Evolutionary conservation across 2,888 invertebrate species (phyloP), one percentile per base, ranked within the genome.

Genomic region (Agrilus mali): DNA sequence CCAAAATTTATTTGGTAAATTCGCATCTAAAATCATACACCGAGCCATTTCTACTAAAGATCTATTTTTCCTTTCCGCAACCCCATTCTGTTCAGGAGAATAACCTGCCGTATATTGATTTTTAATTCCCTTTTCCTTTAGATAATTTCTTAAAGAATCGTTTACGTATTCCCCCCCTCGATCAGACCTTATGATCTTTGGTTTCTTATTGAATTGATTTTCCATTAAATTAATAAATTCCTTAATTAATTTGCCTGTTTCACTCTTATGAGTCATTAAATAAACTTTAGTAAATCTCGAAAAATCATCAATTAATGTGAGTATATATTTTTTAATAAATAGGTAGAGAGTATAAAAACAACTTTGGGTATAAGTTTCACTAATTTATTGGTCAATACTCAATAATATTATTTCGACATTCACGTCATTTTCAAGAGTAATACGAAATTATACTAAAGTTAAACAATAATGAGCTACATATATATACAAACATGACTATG

Each of bases 101-200:
- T 55, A 52, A 8, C 55, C 41, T 36, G 50, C 51, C 6, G 49
- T 51, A 1, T 37, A 36, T 33, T 51, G 44, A 7, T 37, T 20
- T 22, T 48, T 33, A 22, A 59, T 60, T 0, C 59, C 60, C 41
- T 56, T 43, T 7, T 43, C 34, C 12, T 46, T 50, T 4, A 55
- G 47, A 40, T 46, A 53, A 1, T 45, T 7, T 5, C 43, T 40
- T 5, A 55, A 36, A 14, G 41, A 41, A 7, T 49, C 45, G 35
- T 50, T 48, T 4, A 47, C 22, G 37, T 57, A 63, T 43, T 60
- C 57, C 6, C 51, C 47, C 4, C 57, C 56, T 36, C 46, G 40
- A 43, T 57, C 53, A 7, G 53, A 50, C 16, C 53, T 45, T 3
- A 55, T 33, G 12, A 41, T 36, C 27, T 50, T 50, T 31, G 46